These are phyloP conservation scores for Oscheius sp. DNA, from an alignment of 2,888 invertebrate species.

Conservation along the genomic window DNA sequence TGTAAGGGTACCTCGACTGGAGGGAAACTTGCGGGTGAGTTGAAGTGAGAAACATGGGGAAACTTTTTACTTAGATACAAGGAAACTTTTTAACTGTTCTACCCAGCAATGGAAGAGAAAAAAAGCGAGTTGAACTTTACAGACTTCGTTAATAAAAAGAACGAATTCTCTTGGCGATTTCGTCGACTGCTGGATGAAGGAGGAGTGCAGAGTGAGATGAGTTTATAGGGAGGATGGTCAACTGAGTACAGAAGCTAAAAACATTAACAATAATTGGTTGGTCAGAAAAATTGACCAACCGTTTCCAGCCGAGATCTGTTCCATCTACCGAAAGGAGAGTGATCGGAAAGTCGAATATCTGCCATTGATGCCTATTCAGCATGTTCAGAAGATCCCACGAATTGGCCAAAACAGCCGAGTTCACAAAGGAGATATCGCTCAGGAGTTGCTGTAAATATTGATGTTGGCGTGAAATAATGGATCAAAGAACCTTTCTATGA, in stretches of 20 bases:
- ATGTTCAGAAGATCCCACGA: slow-evolving; percentile 36
- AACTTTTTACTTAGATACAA: no score
- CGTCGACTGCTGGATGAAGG: not conserved
- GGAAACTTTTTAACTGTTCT: slow-evolving; percentile 90
- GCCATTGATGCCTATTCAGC: slow-evolving; percentile 7
- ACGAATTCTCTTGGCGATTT: not conserved
- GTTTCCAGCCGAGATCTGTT: slow-evolving; percentile 53
- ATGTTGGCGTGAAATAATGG: not conserved
- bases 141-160: not conserved
- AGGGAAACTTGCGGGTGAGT: no score
- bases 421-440: not conserved
- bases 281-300: slow-evolving; percentile 17
- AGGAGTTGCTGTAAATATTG: not conserved
- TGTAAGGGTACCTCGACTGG: no score
- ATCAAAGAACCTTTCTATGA: slow-evolving; percentile 35
- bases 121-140: slow-evolving; percentile 13
- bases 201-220: slow-evolving; percentile 24
- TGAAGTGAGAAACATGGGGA: slow-evolving; percentile 45
- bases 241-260: slow-evolving; percentile 1
- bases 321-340: slow-evolving; percentile 51
- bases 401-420: slow-evolving; percentile 12
- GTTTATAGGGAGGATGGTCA: slow-evolving; percentile 12
- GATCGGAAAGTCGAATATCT: not conserved
- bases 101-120: slow-evolving; percentile 76
- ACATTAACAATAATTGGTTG: not conserved